Conservation (phyloP, 2,888 invertebrate species). For the Hemistola chrysoprasaria region DNA sequence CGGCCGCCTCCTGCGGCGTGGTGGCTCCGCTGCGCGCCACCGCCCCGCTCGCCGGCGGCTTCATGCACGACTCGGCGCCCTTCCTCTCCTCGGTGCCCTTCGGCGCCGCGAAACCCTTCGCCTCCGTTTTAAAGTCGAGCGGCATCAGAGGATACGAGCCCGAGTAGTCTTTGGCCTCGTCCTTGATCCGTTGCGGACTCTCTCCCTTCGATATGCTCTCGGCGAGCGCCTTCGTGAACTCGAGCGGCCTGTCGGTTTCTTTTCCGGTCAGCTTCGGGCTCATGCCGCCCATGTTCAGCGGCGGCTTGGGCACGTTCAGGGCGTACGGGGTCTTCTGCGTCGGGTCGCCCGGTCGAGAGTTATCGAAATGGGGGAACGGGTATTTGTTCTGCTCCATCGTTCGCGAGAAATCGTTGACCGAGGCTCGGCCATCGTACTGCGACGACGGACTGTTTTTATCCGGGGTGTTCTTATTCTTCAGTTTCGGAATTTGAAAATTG, state of each 20-base stretch:
- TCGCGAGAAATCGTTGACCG: constrained; percentile 72
- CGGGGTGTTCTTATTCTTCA: constrained; percentile 78
- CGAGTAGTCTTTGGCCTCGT: constrained; percentile 64
- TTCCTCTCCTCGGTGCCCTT: constrained; percentile 73
- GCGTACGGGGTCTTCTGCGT: constrained; percentile 71
- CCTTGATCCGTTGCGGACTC: constrained; percentile 63
- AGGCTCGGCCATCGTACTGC: constrained; percentile 67
- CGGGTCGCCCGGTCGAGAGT: constrained; percentile 57
- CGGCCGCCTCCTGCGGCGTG: constrained; percentile 83
- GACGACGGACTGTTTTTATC: constrained; percentile 70
- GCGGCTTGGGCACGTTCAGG: constrained; percentile 71
- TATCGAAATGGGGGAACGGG: constrained; percentile 70
- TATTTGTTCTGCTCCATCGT: constrained; percentile 71
- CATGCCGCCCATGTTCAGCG: constrained; percentile 67
- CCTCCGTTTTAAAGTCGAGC: constrained; percentile 72
- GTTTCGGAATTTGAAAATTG: constrained; percentile 94
- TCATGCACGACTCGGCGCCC: constrained; percentile 73
- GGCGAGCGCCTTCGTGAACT: constrained; percentile 62
- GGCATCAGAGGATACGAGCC: constrained; percentile 65
- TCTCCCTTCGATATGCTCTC: constrained; percentile 66
- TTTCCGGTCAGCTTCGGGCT: constrained; percentile 68
- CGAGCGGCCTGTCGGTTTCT: constrained; percentile 58
- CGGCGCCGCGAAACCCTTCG: constrained; percentile 71
- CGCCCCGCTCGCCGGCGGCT: constrained; percentile 68
- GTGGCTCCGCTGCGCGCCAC: constrained; percentile 71